phyloP scores from a whole-genome alignment of 2,797 vertebrate species.

The Rallus crepitans region DNA sequence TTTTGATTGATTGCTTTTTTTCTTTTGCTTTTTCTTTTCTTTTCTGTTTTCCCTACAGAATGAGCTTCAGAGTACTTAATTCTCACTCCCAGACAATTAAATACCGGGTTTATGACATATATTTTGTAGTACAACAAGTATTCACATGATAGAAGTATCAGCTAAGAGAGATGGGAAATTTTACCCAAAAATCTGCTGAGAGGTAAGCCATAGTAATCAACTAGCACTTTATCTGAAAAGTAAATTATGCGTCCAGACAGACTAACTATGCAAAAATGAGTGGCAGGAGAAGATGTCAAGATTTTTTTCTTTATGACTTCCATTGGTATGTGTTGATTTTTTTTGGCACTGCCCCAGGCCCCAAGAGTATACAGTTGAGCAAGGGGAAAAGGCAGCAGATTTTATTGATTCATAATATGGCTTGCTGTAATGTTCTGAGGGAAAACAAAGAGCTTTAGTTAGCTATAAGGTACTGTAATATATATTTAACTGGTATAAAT shows the following conservation, averaged over 20 bases:
- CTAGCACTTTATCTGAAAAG: slow-evolving; percentile 16
- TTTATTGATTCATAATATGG: slow-evolving; percentile 53
- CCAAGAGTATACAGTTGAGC: background rate
- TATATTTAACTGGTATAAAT: slow-evolving; percentile 57
- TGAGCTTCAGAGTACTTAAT: background rate
- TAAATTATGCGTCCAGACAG: background rate
- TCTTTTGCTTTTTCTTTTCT: background rate
- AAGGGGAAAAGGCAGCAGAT: slow-evolving; percentile 35
- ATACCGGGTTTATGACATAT: background rate
- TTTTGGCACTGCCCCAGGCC: slow-evolving; percentile 45
- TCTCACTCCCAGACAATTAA: background rate
- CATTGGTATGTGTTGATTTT: slow-evolving; percentile 48
- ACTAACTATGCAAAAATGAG: slow-evolving; percentile 44
- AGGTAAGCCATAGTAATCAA: slow-evolving; percentile 1
- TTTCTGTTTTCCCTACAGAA: background rate
- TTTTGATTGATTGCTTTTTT: background rate
- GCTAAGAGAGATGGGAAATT: background rate
- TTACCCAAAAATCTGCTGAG: background rate
- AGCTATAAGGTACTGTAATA: slow-evolving; percentile 21
- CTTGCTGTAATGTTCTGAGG: slow-evolving; percentile 10
- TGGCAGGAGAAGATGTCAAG: slow-evolving; percentile 48
- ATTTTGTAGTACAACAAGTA: background rate
- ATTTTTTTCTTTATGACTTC: slow-evolving; percentile 51
- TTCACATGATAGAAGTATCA: background rate
- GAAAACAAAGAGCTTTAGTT: slow-evolving; percentile 65